Base-by-base conservation (phyloP, 2,113 vertebrate species). In the Epinephelus moara region DNA sequence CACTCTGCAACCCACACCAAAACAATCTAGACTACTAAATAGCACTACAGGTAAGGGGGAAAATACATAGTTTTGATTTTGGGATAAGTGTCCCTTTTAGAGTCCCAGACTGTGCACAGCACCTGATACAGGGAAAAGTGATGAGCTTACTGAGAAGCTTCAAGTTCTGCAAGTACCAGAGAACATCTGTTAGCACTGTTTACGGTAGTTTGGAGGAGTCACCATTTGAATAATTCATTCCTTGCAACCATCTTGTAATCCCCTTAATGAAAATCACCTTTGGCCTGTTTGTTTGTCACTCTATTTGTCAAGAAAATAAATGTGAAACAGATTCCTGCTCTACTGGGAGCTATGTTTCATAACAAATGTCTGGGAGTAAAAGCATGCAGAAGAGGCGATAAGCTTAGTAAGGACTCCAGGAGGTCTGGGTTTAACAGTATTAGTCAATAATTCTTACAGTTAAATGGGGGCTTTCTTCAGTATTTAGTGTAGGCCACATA, bases 201-300 rank as follows among this genome's bases (percentile, higher is more conserved):
- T 14, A 37, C 6, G 1, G 33, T 37, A 21, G 19, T 23, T 53
- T 50, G 47, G 11, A 27, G 11, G 14, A 60, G 13, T 40, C 3
- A 1, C 4, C 0, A 3, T 21, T 80, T 4, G 12, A 76, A 60
- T 67, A 15, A 72, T 77, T 87, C 11, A 60, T 63, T 61, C 19
- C 30, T n/a, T 49, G n/a, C 59, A 21, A 66, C 9, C 11, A 8
- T 52, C 62, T 82, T 53, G 25, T 0, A 64, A 42, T 59, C 50
- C n/a, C 6, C 66, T 15, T 60, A 1, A 87, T 40, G 17, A n/a
- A 83, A 75, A 55, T 74, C 80, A 75, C 21, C 45, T 81, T 77
- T 79, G 30, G 18, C 76, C 62, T 40, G 61, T 74, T 74, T 66
- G 0, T 55, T 70, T 70, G 45, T 80, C 60, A 68, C 17, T 13